Evolutionary conservation across 1,140 invertebrate species (phyloP), one percentile per base, ranked within the genome.

Genomic region (Eulimnadia texana): DNA sequence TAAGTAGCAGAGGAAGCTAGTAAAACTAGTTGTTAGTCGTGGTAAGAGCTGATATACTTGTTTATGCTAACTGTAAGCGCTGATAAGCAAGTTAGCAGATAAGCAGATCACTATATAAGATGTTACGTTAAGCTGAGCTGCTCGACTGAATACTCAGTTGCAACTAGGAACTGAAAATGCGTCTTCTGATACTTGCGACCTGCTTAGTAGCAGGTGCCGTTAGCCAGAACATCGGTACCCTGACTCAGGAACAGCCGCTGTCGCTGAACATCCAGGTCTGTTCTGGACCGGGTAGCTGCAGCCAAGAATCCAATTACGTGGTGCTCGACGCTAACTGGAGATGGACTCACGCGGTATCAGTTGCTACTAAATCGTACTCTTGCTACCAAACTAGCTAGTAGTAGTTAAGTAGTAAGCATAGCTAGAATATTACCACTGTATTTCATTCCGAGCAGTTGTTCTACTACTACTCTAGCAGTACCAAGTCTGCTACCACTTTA

Each of bases 241-340:
- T 56, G 29, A 65, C 58, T 19, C 28, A 25, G 1, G 64, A 66
- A 50, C 50, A 52, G 2, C 59, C 63, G n/a, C 56, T 64, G 13
- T 16, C 42, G 20, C 1, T 66, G 27, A 52, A 20, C 63, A 65
- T 66, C 51, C 50, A 57, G 6, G 56, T 63, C n/a, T 65, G 64
- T 50, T 19, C 51, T 3, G 62, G 49, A 25, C 62, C 64, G 24
- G 64, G 64, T 27, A 62, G 25, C 50, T 65, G 64, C 24, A 29
- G 50, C 29, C 19, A 20, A 0, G 58, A 66, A 25, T 20, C 60
- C 27, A 57, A 58, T 2, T 50, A 16, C 3, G 59, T 66, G 22
- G 51, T 54, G 6, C 33, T 66, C 22, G 64, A 66, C 59, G 33
- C 64, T 28, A 66, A 66, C 60, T 66, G 64, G 64, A 53, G 64